Evolutionary conservation across 2,797 vertebrate species (phyloP).

Genomic region (Xerus rutilus): DNA sequence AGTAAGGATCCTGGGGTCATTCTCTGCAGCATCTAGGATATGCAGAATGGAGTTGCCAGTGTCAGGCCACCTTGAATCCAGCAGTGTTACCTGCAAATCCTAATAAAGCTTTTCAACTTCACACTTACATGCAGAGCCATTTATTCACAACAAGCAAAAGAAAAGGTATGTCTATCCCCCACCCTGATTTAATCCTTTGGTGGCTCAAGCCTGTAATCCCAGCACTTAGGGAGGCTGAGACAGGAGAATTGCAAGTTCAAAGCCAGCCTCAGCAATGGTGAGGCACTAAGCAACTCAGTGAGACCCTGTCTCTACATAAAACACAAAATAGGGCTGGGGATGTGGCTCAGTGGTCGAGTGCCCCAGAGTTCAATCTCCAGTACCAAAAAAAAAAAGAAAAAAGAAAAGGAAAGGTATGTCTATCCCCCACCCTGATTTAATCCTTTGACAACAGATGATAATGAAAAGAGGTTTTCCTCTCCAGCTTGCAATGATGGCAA

Average conservation of each 20-base stretch:
- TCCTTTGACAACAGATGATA: slow-evolving; percentile 44
- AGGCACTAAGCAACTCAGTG: no score
- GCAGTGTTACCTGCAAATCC: neutral
- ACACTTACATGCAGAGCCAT: neutral
- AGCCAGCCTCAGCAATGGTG: no score
- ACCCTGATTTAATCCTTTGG: neutral
- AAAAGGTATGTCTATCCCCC: neutral
- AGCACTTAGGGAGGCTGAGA: no score
- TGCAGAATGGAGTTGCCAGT: neutral
- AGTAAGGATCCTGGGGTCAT: neutral
- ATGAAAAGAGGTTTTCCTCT: slow-evolving; percentile 35
- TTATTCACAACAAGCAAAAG: neutral
- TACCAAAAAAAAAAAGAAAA: no score
- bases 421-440: neutral
- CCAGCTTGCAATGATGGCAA: neutral
- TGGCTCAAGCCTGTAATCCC: no score
- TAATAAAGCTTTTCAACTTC: neutral
- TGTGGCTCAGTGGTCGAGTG: no score
- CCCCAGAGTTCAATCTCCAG: no score
- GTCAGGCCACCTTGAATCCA: neutral
- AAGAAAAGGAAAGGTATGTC: slow-evolving; percentile 16
- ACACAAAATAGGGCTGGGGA: no score
- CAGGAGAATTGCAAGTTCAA: no score
- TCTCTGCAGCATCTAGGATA: neutral
- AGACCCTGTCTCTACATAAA: no score